Evolutionary conservation across 2,797 vertebrate species (phyloP).

Genomic region (Helarctos malayanus): DNA sequence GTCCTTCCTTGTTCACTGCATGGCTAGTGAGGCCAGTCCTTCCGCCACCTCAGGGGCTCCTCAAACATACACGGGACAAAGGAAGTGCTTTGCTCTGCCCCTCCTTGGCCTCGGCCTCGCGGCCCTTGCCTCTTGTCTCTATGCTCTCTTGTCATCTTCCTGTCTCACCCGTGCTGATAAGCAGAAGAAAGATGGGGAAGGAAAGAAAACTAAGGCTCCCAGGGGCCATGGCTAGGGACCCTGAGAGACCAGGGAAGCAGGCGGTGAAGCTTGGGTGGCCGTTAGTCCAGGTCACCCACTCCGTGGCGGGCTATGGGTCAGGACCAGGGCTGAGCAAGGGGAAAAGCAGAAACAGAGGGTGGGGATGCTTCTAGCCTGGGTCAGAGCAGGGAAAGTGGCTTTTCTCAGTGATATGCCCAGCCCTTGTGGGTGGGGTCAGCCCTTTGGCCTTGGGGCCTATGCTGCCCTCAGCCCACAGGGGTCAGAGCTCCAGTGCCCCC

Average conservation of each 20-base stretch:
- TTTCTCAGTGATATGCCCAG: neutral
- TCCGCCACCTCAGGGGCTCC: neutral
- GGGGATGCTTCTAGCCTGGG: neutral
- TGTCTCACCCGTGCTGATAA: neutral
- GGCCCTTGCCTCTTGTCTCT: neutral
- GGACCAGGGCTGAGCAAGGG: neutral
- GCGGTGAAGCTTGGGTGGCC: neutral
- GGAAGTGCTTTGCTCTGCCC: neutral
- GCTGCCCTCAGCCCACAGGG: neutral
- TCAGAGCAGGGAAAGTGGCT: neutral
- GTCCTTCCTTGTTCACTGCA: neutral
- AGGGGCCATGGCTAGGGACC: neutral
- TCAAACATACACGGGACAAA: neutral
- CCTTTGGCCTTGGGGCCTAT: neutral
- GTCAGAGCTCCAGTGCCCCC: neutral
- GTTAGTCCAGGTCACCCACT: neutral
- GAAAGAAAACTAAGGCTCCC: neutral
- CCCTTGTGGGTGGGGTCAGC: neutral
- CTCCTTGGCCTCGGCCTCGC: neutral
- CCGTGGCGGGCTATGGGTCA: neutral
- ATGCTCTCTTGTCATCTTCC: neutral
- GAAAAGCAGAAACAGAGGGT: neutral
- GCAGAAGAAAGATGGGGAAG: neutral
- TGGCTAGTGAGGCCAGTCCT: neutral
- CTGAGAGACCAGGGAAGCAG: neutral